Evolutionary conservation across 2,888 invertebrate species (phyloP).

Genomic region (Dioctria linearis): DNA sequence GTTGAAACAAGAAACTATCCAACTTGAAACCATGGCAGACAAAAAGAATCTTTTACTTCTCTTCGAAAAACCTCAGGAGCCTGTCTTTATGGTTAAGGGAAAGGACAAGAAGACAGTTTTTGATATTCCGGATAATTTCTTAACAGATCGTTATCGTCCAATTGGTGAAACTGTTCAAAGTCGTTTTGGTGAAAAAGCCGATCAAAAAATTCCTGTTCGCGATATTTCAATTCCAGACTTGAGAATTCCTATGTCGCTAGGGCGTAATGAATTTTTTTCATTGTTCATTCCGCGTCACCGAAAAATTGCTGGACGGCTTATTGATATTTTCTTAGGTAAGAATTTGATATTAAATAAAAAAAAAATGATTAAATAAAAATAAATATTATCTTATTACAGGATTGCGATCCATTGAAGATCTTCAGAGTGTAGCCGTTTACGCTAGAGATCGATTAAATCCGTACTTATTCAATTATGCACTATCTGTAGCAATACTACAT

Average conservation of each 20-base stretch:
- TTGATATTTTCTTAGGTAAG: constrained; percentile 77
- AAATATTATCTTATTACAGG: constrained; percentile 65
- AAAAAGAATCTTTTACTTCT: constrained; percentile 75
- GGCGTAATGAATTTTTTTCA: constrained; percentile 77
- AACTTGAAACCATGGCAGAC: constrained; percentile 60
- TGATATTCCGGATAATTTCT: constrained; percentile 75
- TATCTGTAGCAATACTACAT: constrained; percentile 81
- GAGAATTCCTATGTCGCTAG: constrained; percentile 73
- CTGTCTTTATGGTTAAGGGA: constrained; percentile 81
- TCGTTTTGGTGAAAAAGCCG: constrained; percentile 73
- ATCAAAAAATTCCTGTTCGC: constrained; percentile 72
- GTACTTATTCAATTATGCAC: constrained; percentile 82
- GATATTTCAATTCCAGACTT: constrained; percentile 77
- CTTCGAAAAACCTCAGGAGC: constrained; percentile 81
- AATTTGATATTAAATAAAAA: neutral
- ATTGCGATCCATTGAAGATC: constrained; percentile 79
- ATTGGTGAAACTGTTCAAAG: constrained; percentile 71
- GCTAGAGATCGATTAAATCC: constrained; percentile 81
- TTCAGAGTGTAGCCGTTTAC: constrained; percentile 77
- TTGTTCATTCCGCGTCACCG: constrained; percentile 78
- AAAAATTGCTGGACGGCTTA: constrained; percentile 75
- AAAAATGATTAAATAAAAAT: neutral
- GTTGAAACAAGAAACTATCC: neutral
- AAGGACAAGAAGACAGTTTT: constrained; percentile 73
- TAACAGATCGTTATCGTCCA: constrained; percentile 71